Conservation (phyloP, 2,888 invertebrate genomes). For the Apoderus coryli region DNA sequence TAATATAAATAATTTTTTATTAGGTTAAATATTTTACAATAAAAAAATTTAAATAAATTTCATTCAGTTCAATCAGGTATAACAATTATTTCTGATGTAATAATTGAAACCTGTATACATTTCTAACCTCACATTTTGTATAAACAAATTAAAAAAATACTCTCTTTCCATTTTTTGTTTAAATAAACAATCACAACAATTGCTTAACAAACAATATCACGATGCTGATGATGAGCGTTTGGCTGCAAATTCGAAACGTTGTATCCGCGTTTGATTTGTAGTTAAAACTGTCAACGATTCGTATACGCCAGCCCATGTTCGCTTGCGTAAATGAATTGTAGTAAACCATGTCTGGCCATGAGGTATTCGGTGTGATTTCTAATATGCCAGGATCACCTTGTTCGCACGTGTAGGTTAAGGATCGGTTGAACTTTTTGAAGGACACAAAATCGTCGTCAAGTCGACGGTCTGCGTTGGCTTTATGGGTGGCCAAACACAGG, state of each 20-base stretch:
- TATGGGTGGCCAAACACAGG: constrained; percentile 57
- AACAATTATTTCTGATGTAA: no score
- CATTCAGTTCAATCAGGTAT: no score
- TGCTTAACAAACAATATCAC: constrained; percentile 23
- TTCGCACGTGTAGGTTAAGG: constrained; percentile 56
- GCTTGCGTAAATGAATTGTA: constrained; percentile 87
- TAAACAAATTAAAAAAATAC: no score
- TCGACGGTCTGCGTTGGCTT: constrained; percentile 52
- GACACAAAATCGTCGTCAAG: constrained; percentile 62
- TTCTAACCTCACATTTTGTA: no score
- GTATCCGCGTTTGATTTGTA: constrained; percentile 19
- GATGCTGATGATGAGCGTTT: constrained; percentile 7
- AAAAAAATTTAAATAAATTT: no score
- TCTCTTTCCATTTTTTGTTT: no score
- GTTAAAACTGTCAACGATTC: constrained; percentile 67
- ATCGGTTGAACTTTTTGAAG: constrained; percentile 74
- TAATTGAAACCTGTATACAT: no score
- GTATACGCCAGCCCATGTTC: constrained; percentile 92
- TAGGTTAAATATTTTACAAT: no score
- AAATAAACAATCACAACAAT: constrained; percentile 24
- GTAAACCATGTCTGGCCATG: constrained; percentile 86
- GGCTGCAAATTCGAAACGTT: constrained; percentile 6
- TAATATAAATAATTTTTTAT: no score
- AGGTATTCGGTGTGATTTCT: constrained; percentile 70
- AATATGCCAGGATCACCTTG: constrained; percentile 57